Evolutionary conservation across 2,113 vertebrate genomes (phyloP).

Genomic region (Cyphomyrus discorhynchus): DNA sequence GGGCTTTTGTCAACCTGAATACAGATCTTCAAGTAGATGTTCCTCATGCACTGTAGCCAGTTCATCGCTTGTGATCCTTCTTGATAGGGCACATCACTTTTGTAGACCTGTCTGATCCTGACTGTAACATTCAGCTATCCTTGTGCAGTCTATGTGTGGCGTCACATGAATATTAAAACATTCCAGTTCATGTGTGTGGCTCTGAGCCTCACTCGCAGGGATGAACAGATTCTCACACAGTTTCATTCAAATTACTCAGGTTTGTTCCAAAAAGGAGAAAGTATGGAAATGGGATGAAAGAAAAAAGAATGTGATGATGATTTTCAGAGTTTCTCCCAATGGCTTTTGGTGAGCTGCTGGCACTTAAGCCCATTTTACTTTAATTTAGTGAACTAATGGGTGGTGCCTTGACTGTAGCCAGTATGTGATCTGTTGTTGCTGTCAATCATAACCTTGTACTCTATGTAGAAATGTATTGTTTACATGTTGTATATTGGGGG

Average conservation of each 20-base stretch:
- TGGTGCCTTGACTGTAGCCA: conserved; percentile 5
- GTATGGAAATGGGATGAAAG: not conserved
- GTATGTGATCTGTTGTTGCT: not conserved
- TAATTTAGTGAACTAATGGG: conserved; percentile 11
- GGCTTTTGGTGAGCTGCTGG: not conserved
- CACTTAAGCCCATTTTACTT: conserved; percentile 12
- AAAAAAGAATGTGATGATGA: not conserved
- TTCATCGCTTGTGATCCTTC: not conserved
- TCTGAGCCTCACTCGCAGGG: not conserved
- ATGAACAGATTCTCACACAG: not conserved
- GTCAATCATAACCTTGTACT: not conserved
- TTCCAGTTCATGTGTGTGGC: not conserved
- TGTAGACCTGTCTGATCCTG: not conserved
- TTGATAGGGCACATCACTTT: not conserved
- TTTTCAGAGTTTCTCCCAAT: not conserved
- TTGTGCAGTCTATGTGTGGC: not conserved
- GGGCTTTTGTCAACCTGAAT: not conserved
- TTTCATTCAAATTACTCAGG: not conserved
- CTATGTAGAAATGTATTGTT: conserved; percentile 8
- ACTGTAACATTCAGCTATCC: not conserved
- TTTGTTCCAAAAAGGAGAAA: not conserved
- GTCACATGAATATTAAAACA: not conserved
- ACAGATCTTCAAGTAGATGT: not conserved
- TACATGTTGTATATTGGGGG: not conserved
- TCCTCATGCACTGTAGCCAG: not conserved